Conservation (phyloP, 1,140 invertebrate genomes). For the Aphaenogaster rudis region DNA sequence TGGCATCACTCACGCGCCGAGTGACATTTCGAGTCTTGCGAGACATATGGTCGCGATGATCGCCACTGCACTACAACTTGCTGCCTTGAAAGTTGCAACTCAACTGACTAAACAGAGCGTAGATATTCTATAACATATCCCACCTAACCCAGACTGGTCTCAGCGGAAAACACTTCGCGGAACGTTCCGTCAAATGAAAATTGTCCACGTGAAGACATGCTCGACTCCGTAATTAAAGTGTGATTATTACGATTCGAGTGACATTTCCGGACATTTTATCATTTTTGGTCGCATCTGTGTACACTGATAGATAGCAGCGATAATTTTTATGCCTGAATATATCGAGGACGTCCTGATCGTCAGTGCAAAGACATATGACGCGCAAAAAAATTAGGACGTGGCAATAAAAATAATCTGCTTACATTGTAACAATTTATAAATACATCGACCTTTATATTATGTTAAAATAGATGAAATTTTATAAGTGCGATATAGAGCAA, state of each 20-base stretch:
- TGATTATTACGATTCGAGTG: background rate
- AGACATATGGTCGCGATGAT: background rate
- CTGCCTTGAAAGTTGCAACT: conserved; percentile 33
- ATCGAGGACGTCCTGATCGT: background rate
- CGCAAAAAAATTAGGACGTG: background rate
- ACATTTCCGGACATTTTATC: background rate
- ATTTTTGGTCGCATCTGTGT: background rate
- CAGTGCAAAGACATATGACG: background rate
- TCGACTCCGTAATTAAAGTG: conserved; percentile 20
- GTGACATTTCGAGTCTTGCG: conserved; percentile 33
- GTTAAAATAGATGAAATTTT: background rate
- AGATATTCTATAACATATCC: conserved; percentile 6
- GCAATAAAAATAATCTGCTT: background rate
- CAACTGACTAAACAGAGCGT: conserved; percentile 62
- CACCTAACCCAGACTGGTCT: background rate
- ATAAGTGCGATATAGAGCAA: background rate
- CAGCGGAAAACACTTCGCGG: background rate
- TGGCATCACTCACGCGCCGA: conserved; percentile 9
- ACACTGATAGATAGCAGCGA: background rate
- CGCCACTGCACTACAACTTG: conserved; percentile 25
- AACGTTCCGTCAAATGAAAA: conserved; percentile 16
- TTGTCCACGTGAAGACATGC: background rate
- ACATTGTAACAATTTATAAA: background rate
- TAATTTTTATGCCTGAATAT: background rate
- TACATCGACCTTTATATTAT: background rate